A percentile compares a stretch with the other conserved stretches of the same genome.
Evolutionary conservation across 2,888 invertebrate genomes (phyloP).

Genomic region (Campoplex capitator): DNA sequence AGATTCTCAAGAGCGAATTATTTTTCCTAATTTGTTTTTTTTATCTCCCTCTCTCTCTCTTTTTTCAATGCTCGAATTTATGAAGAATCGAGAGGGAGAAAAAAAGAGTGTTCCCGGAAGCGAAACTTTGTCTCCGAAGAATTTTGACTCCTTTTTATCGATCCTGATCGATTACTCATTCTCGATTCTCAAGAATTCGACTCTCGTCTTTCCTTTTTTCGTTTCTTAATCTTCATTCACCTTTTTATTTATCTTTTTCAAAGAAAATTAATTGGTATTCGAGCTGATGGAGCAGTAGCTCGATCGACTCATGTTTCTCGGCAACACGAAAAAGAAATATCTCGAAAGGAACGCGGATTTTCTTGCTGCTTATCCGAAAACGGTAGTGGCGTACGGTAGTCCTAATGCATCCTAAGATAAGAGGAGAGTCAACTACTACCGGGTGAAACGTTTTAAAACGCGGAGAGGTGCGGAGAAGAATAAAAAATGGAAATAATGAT

Average conservation of each 20-base stretch:
- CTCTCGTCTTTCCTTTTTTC: neutral
- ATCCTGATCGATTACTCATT: neutral
- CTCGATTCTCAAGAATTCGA: too few species aligned
- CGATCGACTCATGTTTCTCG: conserved; percentile 12
- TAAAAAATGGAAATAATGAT: conserved; percentile 40
- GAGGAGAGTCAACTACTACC: conserved; percentile 49
- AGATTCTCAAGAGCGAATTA: conserved; percentile 8
- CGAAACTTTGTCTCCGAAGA: conserved; percentile 16
- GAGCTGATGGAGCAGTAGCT: conserved; percentile 45
- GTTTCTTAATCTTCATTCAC: conserved; percentile 11
- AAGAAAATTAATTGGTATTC: conserved; percentile 39
- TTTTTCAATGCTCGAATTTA: neutral
- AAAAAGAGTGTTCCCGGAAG: conserved; percentile 73
- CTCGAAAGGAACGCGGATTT: neutral
- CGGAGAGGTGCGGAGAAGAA: conserved; percentile 1
- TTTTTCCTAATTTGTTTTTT: conserved; percentile 29
- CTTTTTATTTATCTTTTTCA: neutral
- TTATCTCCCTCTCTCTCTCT: neutral
- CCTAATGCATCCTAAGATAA: conserved; percentile 70
- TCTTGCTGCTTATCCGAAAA: conserved; percentile 1
- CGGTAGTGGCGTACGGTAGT: conserved; percentile 68
- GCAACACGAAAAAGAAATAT: neutral
- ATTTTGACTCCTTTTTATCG: neutral
- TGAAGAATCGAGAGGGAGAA: neutral
- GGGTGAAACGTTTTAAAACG: neutral